Percentiles rank a stretch among this genome's conserved stretches.
Conservation (phyloP, 2,888 invertebrate species). For the Eustalomyia histrio region DNA sequence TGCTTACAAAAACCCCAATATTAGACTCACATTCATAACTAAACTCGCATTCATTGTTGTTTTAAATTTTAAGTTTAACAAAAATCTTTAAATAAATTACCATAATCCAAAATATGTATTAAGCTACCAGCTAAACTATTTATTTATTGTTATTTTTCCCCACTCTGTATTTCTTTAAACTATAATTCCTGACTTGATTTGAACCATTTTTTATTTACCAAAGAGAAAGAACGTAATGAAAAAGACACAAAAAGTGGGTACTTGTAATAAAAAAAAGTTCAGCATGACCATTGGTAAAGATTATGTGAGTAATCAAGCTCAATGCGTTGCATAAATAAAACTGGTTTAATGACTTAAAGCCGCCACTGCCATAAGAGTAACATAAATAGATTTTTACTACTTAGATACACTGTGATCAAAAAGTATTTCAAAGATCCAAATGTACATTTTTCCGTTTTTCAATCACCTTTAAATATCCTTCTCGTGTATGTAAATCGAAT, state of each 20-base stretch:
- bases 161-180: conserved; percentile 18
- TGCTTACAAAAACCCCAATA: too few relatives aligned
- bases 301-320: conserved; percentile 75
- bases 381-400: conserved; percentile 42
- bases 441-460: not conserved
- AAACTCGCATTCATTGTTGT: too few relatives aligned
- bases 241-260: not conserved
- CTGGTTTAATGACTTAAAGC: conserved; percentile 59
- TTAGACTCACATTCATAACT: too few relatives aligned
- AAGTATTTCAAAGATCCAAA: conserved; percentile 4
- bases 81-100: conserved; percentile 30
- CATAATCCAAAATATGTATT: conserved; percentile 31
- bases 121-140: conserved; percentile 36
- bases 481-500: too few relatives aligned
- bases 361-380: conserved; percentile 43
- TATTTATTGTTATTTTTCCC: conserved; percentile 17
- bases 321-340: conserved; percentile 74
- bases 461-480: too few relatives aligned
- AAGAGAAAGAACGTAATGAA: conserved; percentile 6
- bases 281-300: conserved; percentile 57
- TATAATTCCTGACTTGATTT: conserved; percentile 38
- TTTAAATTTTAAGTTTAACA: conserved; percentile 21
- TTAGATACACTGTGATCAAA: not conserved
- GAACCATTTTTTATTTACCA: conserved; percentile 8
- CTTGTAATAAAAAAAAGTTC: conserved; percentile 28